Base-by-base conservation (phyloP, 2,113 vertebrate species). In the Callospermophilus lateralis region DNA sequence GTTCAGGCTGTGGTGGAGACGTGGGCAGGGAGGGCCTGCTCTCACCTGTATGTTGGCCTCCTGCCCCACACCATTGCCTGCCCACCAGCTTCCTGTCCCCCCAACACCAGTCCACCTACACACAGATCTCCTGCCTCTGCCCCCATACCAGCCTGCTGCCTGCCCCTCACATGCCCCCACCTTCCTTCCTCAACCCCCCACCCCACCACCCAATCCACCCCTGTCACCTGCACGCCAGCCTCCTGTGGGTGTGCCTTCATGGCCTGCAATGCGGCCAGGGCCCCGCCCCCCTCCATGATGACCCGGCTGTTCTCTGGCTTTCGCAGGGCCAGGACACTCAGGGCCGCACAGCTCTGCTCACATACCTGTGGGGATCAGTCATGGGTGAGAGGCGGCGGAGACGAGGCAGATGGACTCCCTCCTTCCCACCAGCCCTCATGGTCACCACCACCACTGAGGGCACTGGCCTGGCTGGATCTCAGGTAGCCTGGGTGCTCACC, bases 201-300 rank as follows among this genome's bases (percentile, higher is more conserved):
- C 22, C 61, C 22, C 22, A 24, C 26, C 13, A 7, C 74, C 74
- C 15, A 10, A 28, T 22, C 45, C 65, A 8, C 2, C 0, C 22
- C 65, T 45, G 24, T 51, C 45, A 99, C 99, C 99, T 99, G 99
- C 10, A 99, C 99, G 0, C 98, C 98, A 3, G 98, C 98, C 3
- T 98, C 98, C 11, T 93, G 89, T 0, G 98, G 98, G 48, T 99
- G 99, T 0, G 97, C n/a, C 97, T 99, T 99, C 99, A 99, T 99
- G 63, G 99, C 99, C 98, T 99, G 99, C 84, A 99, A 97, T 0
- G 99, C 99, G 0, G 99, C 99, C 98, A 99, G 24, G 0, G 99
- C 99, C 1, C 99, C 99, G 0, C 99, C 99, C 0, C 98, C 98
- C 93, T 99, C 99, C 99, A 99, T 98, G 97, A 99, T 99, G 97